phyloP scores from a whole-genome alignment of 2,888 invertebrate species.

The Spatulosminthurus flaviceps region DNA sequence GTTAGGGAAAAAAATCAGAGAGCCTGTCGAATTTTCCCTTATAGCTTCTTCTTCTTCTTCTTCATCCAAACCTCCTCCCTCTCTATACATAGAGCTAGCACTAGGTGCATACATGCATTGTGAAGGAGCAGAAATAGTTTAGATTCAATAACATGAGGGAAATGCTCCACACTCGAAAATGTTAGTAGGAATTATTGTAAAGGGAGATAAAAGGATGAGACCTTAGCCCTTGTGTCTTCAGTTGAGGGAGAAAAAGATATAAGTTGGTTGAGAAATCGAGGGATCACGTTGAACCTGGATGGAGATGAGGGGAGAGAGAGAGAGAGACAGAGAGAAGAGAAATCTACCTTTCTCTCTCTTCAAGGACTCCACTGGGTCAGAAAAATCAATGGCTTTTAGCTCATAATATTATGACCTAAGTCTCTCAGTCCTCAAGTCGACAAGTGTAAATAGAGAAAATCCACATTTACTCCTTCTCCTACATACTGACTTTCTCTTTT shows the following conservation, averaged over 20 bases:
- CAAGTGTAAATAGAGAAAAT: constrained; percentile 10
- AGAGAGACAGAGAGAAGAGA: neutral
- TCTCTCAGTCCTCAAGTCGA: constrained; percentile 28
- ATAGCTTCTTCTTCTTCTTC: neutral
- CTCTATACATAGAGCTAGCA: neutral
- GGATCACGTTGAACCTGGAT: neutral
- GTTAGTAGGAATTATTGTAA: neutral
- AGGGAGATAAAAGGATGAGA: constrained; percentile 37
- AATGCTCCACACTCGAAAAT: neutral
- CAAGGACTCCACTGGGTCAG: constrained; percentile 33
- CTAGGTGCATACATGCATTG: too few species aligned
- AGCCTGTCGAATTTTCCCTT: too few species aligned
- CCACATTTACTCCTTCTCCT: neutral
- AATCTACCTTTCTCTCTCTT: neutral
- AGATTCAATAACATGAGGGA: neutral
- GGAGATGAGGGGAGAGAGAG: neutral
- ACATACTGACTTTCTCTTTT: neutral
- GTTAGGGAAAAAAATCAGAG: neutral
- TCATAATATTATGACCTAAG: constrained; percentile 37
- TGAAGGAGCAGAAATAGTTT: neutral
- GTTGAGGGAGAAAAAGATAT: neutral
- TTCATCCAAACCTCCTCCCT: neutral
- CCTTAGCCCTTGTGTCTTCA: constrained; percentile 19
- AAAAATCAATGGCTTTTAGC: constrained; percentile 40
- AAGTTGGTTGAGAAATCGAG: neutral